These are phyloP conservation scores for Varanus komodoensis DNA, from an alignment of 2,113 vertebrate genomes.

Conservation along the genomic window DNA sequence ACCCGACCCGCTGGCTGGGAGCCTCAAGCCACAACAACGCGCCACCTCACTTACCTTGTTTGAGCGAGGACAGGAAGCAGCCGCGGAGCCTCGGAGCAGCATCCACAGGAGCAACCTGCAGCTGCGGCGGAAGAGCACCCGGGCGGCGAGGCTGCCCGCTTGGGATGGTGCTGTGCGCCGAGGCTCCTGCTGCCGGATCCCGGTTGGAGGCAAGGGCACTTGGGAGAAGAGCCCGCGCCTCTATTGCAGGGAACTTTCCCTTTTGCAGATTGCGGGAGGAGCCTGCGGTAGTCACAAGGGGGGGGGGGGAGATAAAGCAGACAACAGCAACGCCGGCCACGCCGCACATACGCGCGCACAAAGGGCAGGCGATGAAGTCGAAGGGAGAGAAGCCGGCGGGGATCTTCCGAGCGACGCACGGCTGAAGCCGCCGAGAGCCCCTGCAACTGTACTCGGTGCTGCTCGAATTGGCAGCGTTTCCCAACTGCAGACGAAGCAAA, in stretches of 20 bases:
- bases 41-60: constrained; percentile 22
- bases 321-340: neutral
- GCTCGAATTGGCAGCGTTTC: constrained; percentile 23
- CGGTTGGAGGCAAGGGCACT: constrained; percentile 8
- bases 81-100: neutral
- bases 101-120: constrained; percentile 25
- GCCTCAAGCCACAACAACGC: neutral
- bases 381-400: neutral
- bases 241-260: constrained; percentile 33
- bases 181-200: constrained; percentile 1
- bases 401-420: too few relatives aligned
- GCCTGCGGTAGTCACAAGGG: constrained; percentile 34
- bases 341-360: neutral
- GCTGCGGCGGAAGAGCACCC: neutral
- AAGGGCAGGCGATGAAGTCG: neutral
- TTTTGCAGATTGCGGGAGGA: constrained; percentile 34
- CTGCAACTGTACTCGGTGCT: neutral
- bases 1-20: neutral
- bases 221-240: constrained; percentile 9
- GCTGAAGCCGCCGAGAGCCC: neutral
- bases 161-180: neutral
- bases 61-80: neutral
- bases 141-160: neutral
- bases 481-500: constrained; percentile 14
- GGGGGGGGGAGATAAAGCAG: constrained; percentile 10